Conservation (phyloP, 2,888 invertebrate genomes). For the Polietes domitor region DNA sequence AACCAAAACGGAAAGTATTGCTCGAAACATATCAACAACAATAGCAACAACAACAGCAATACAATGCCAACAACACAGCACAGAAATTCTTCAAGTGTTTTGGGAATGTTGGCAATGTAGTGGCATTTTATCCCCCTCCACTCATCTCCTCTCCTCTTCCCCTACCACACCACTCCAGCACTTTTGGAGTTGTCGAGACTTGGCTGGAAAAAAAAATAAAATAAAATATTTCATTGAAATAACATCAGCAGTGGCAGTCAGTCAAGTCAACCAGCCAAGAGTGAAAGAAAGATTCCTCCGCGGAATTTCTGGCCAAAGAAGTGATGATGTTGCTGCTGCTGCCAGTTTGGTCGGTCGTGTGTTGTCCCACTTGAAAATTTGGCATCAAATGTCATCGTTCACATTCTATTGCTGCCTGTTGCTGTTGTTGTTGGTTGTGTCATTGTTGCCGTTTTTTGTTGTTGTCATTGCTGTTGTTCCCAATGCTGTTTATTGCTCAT, state of each 20-base stretch:
- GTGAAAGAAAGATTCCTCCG: neutral
- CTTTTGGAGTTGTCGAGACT: constrained; percentile 15
- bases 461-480: constrained; percentile 16
- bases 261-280: constrained; percentile 3
- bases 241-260: constrained; percentile 39
- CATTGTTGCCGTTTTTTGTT: neutral
- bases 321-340: constrained; percentile 11
- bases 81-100: constrained; percentile 60
- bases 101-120: constrained; percentile 60
- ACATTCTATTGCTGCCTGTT: constrained; percentile 56
- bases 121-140: neutral
- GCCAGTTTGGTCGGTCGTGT: constrained; percentile 26
- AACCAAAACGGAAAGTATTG: constrained; percentile 26
- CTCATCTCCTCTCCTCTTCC: no score
- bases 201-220: neutral
- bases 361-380: constrained; percentile 66
- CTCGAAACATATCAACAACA: constrained; percentile 25
- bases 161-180: no score
- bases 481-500: constrained; percentile 16
- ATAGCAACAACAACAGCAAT: constrained; percentile 28
- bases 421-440: constrained; percentile 37
- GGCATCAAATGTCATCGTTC: constrained; percentile 70
- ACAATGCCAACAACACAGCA: neutral
- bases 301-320: neutral
- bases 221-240: constrained; percentile 40